phyloP scores from a whole-genome alignment of 1,140 invertebrate species.

The Scaptomyza hsui region DNA sequence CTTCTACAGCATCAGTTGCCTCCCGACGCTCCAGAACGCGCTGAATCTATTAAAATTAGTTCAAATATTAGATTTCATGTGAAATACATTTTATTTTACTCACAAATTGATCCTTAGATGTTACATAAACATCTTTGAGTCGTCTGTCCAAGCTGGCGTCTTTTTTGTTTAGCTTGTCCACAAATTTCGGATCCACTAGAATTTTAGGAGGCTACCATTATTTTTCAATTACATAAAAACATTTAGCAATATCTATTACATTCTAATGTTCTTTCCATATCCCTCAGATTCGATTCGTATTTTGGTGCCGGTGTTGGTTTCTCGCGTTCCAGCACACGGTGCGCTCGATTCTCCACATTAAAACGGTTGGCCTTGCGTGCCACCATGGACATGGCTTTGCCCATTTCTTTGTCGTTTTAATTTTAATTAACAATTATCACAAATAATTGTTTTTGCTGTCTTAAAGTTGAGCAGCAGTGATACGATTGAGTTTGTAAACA shows the following conservation, averaged over 20 bases:
- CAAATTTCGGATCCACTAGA: slow-evolving; percentile 86
- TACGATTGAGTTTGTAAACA: slow-evolving; percentile 57
- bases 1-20: slow-evolving; percentile 21
- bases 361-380: slow-evolving; percentile 85
- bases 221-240: neutral
- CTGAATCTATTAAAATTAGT: slow-evolving; percentile 38
- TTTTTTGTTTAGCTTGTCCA: slow-evolving; percentile 86
- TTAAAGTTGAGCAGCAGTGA: neutral
- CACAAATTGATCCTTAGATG: slow-evolving; percentile 85
- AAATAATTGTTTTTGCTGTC: slow-evolving; percentile 1
- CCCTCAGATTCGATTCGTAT: slow-evolving; percentile 85
- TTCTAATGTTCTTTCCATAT: slow-evolving; percentile 87
- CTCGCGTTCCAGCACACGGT: slow-evolving; percentile 87
- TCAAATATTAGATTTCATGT: neutral
- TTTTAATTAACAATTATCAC: slow-evolving; percentile 36
- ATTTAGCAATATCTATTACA: slow-evolving; percentile 75
- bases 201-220: slow-evolving; percentile 21
- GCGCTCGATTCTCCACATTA: slow-evolving; percentile 89
- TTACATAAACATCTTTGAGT: slow-evolving; percentile 89
- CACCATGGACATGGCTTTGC: slow-evolving; percentile 85
- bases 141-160: slow-evolving; percentile 86
- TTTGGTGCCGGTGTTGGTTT: slow-evolving; percentile 88
- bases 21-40: slow-evolving; percentile 63
- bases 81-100: slow-evolving; percentile 26
- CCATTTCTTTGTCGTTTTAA: slow-evolving; percentile 83